Conservation (phyloP, 2,888 invertebrate genomes). For the Polyploca ridens region DNA sequence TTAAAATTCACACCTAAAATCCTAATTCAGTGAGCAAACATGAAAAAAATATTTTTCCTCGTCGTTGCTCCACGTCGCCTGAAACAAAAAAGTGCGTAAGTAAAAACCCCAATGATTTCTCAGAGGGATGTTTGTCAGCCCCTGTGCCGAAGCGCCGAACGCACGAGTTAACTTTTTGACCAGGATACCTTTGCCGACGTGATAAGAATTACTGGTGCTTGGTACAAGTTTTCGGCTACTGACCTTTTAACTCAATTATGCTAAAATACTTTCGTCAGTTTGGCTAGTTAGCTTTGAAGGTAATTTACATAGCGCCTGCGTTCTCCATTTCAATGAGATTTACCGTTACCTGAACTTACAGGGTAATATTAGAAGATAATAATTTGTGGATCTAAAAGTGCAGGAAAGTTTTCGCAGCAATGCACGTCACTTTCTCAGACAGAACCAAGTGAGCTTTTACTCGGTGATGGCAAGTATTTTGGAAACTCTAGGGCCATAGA, state of each 20-base stretch:
- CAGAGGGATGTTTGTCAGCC: constrained; percentile 75
- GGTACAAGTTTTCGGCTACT: constrained; percentile 25
- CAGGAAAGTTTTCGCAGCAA: no score
- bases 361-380: no score
- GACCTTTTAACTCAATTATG: constrained; percentile 6
- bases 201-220: constrained; percentile 62
- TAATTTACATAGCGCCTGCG: not conserved
- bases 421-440: no score
- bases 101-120: constrained; percentile 77
- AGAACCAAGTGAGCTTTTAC: no score
- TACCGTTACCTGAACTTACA: not conserved
- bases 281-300: not conserved
- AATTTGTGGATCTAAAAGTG: no score
- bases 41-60: constrained; percentile 50
- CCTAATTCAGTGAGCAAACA: constrained; percentile 27
- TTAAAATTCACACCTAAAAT: constrained; percentile 43
- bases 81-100: constrained; percentile 54
- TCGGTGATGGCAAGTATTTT: no score
- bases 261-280: not conserved
- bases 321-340: not conserved
- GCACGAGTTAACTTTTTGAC: constrained; percentile 82
- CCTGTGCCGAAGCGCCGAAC: constrained; percentile 46
- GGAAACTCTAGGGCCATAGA: no score
- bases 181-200: constrained; percentile 78
- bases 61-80: constrained; percentile 37